Conservation (phyloP, 1,140 invertebrate genomes). For the Hylaeus volcanicus region DNA sequence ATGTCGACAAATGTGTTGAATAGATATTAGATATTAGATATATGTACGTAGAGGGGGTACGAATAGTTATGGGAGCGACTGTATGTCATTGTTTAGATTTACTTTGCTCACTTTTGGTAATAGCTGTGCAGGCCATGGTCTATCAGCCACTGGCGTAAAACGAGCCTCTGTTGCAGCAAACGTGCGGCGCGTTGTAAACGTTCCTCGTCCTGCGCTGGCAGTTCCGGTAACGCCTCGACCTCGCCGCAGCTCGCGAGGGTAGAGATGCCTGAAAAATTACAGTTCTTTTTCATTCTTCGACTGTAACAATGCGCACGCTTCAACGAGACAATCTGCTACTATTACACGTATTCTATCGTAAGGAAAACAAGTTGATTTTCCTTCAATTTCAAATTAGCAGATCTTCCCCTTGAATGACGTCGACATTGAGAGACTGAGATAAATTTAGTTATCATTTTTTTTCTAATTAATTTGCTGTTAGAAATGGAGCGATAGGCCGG, state of each 20-base stretch:
- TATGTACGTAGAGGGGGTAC: too few species aligned
- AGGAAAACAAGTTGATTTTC: too few species aligned
- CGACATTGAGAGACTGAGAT: too few species aligned
- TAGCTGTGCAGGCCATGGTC: slow-evolving; percentile 88
- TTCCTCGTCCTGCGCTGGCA: slow-evolving; percentile 90
- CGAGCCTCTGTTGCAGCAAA: slow-evolving; percentile 88
- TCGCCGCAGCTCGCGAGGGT: slow-evolving; percentile 88
- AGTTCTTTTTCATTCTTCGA: neutral
- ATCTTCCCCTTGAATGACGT: too few species aligned
- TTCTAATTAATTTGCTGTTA: slow-evolving; percentile 23
- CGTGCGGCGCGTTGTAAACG: slow-evolving; percentile 88
- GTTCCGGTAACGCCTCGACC: slow-evolving; percentile 86
- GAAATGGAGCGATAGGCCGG: slow-evolving; percentile 13
- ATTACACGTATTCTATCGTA: too few species aligned
- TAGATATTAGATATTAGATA: too few species aligned
- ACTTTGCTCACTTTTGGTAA: slow-evolving; percentile 84
- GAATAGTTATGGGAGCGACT: too few species aligned
- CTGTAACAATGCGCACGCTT: too few species aligned
- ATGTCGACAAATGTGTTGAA: too few species aligned
- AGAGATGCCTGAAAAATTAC: slow-evolving; percentile 86
- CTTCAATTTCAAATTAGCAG: too few species aligned
- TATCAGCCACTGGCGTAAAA: slow-evolving; percentile 89
- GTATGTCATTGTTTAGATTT: too few species aligned
- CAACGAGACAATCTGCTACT: too few species aligned
- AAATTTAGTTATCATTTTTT: neutral